Conservation (phyloP, 2,888 invertebrate species). For the Mesochorus sp. region DNA sequence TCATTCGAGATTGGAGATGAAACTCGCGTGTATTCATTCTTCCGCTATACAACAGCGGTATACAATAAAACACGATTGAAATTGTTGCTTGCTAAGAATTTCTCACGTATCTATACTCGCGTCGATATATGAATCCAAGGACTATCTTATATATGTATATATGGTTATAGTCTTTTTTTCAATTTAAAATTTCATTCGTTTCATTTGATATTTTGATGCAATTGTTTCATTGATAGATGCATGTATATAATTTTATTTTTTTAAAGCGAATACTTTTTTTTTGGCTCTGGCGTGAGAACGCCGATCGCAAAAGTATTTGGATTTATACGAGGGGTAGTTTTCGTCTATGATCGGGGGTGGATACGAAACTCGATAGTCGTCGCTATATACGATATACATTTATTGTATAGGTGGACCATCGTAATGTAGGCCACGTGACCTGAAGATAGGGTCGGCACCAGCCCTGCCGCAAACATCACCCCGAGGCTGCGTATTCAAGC, state of each 20-base stretch:
- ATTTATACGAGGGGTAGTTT: slow-evolving; percentile 9
- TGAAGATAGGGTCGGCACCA: slow-evolving; percentile 21
- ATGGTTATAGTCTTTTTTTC: too few relatives aligned
- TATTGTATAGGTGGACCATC: slow-evolving; percentile 18
- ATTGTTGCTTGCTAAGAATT: slow-evolving; percentile 22
- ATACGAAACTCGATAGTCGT: slow-evolving; percentile 28
- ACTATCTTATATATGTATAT: too few relatives aligned
- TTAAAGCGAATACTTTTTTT: background rate
- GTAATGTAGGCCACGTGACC: slow-evolving; percentile 60
- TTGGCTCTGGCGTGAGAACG: slow-evolving; percentile 27
- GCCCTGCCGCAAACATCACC: slow-evolving; percentile 46
- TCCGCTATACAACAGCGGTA: background rate
- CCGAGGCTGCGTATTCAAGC: slow-evolving; percentile 44
- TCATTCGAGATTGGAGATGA: slow-evolving; percentile 9
- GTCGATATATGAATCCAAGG: background rate
- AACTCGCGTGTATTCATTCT: slow-evolving; percentile 25
- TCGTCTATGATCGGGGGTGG: slow-evolving; percentile 16
- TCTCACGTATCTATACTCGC: slow-evolving; percentile 24
- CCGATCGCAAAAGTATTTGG: background rate
- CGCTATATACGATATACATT: too few relatives aligned
- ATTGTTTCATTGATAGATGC: too few relatives aligned
- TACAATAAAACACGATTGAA: background rate
- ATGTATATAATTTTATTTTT: too few relatives aligned
- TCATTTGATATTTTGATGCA: background rate
- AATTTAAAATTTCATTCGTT: background rate